These are phyloP conservation scores for Dreissena rostriformis DNA, from an alignment of 1,140 invertebrate genomes.

Conservation along the genomic window DNA sequence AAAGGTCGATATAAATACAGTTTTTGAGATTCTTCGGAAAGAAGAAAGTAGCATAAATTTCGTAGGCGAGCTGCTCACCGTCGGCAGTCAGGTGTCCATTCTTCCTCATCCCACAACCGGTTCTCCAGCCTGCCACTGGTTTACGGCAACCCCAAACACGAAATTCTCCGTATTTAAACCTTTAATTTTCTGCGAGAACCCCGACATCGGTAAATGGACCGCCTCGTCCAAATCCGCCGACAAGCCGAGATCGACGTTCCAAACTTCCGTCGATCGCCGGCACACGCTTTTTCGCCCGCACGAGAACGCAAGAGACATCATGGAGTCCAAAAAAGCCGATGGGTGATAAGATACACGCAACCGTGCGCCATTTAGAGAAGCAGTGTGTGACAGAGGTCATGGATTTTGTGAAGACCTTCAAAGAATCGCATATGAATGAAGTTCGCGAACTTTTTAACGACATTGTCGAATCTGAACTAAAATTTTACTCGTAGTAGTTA, in stretches of 20 bases:
- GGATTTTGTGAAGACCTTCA: slow-evolving; percentile 66
- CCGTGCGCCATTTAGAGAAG: slow-evolving; percentile 67
- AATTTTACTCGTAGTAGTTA: slow-evolving; percentile 64
- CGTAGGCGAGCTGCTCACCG: slow-evolving; percentile 83
- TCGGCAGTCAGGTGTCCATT: slow-evolving; percentile 85
- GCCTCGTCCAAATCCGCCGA: slow-evolving; percentile 82
- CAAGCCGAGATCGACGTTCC: slow-evolving; percentile 80
- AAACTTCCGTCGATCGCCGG: slow-evolving; percentile 81
- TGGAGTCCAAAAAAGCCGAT: slow-evolving; percentile 68
- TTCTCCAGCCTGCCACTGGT: slow-evolving; percentile 86
- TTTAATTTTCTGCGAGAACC: slow-evolving; percentile 88
- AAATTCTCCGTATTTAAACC: slow-evolving; percentile 90
- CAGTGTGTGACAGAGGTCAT: slow-evolving; percentile 69
- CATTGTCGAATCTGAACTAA: slow-evolving; percentile 67
- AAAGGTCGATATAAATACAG: slow-evolving; percentile 32
- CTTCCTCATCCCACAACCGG: slow-evolving; percentile 69
- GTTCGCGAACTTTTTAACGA: slow-evolving; percentile 70
- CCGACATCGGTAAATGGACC: slow-evolving; percentile 73
- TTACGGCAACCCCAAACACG: slow-evolving; percentile 90
- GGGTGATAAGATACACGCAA: slow-evolving; percentile 64
- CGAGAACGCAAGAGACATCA: slow-evolving; percentile 76
- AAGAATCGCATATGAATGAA: slow-evolving; percentile 59
- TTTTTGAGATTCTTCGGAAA: slow-evolving; percentile 88
- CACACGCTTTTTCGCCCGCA: slow-evolving; percentile 86
- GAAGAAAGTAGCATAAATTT: slow-evolving; percentile 84